Evolutionary conservation across 2,113 vertebrate species (phyloP).

Genomic region (Pelusios castaneus): DNA sequence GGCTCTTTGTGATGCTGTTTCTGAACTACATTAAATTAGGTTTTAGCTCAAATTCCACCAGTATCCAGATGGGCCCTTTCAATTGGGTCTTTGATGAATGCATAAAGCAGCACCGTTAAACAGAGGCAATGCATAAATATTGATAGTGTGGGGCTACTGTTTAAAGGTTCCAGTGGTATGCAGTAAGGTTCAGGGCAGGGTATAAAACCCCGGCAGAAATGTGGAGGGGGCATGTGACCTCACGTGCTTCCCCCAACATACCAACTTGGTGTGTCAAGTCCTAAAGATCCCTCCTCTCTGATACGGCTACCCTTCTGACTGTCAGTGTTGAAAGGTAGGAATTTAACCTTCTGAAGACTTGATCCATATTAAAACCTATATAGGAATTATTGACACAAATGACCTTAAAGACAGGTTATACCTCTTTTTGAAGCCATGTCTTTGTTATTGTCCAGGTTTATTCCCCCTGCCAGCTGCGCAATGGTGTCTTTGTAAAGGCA

Average conservation of each 20-base stretch:
- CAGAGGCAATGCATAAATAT: neutral
- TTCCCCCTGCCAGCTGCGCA: neutral
- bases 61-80: neutral
- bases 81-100: neutral
- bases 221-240: neutral
- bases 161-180: neutral
- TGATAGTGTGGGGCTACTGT: neutral
- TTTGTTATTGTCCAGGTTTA: neutral
- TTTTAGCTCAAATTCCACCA: neutral
- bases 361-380: neutral
- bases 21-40: neutral
- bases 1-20: neutral
- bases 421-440: neutral
- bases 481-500: neutral
- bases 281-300: neutral
- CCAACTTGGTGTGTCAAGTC: neutral
- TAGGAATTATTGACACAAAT: neutral
- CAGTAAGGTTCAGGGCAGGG: neutral
- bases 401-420: neutral
- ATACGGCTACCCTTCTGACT: neutral
- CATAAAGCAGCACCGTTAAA: neutral
- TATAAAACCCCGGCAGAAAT: neutral
- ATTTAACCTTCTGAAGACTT: neutral
- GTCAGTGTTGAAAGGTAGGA: neutral
- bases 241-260: neutral